Percentiles rank a stretch among this genome's conserved stretches.
phyloP scores from a whole-genome alignment of 2,888 invertebrate genomes.

The Lumbricus terrestris region DNA sequence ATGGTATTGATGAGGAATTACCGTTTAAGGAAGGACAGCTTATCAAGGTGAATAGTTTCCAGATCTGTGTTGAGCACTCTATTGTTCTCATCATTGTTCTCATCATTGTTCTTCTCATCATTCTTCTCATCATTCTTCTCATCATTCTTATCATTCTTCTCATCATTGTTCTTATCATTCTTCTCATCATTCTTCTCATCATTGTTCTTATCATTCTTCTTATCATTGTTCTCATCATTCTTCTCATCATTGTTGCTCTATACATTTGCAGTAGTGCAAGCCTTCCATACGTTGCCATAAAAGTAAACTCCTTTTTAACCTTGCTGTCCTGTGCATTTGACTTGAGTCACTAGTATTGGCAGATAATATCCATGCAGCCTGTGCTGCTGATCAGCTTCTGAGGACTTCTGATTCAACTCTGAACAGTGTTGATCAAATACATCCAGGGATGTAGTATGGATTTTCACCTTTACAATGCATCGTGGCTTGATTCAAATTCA shows the following conservation, averaged over 20 bases:
- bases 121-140: background rate
- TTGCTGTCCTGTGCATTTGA: too few relatives aligned
- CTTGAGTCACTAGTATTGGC: too few relatives aligned
- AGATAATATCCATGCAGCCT: too few relatives aligned
- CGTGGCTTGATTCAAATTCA: too few relatives aligned
- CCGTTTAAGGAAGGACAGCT: slow-evolving; percentile 95
- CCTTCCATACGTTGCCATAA: too few relatives aligned
- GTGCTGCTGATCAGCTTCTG: too few relatives aligned
- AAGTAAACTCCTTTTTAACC: too few relatives aligned
- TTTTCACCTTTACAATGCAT: too few relatives aligned
- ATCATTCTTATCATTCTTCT: background rate
- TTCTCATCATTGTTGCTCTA: too few relatives aligned
- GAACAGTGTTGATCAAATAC: too few relatives aligned
- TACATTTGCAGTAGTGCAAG: background rate
- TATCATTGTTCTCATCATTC: background rate
- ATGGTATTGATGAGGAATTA: slow-evolving; percentile 94
- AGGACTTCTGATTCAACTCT: too few relatives aligned
- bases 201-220: background rate
- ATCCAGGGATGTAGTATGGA: too few relatives aligned
- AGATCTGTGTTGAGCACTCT: background rate
- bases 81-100: background rate
- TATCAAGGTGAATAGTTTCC: slow-evolving; percentile 73
- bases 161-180: slow-evolving; percentile 6
- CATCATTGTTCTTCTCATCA: background rate
- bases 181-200: background rate